Evolutionary conservation across 2,113 vertebrate species (phyloP).

Genomic region (Monopterus albus): DNA sequence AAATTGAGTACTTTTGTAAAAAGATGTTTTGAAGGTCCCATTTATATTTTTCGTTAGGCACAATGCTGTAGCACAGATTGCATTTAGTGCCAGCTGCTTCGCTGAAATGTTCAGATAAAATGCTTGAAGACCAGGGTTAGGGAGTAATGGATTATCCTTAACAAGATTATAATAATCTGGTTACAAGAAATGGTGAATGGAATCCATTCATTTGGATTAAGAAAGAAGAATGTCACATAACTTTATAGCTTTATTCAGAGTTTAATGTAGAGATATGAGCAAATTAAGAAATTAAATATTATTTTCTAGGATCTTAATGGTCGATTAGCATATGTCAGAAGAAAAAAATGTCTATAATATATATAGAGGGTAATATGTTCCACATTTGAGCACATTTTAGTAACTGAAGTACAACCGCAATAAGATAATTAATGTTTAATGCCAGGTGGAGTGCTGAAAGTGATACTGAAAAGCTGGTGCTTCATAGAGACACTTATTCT

Average conservation of each 20-base stretch:
- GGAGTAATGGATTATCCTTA: conserved; percentile 66
- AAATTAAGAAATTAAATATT: conserved; percentile 13
- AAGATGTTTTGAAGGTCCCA: conserved; percentile 45
- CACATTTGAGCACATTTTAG: neutral
- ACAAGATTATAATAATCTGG: conserved; percentile 74
- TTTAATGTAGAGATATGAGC: conserved; percentile 8
- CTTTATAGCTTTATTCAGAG: conserved; percentile 11
- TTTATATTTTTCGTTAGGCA: conserved; percentile 54
- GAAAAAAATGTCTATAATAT: conserved; percentile 6
- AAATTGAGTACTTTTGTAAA: conserved; percentile 61
- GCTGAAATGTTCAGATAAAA: conserved; percentile 34
- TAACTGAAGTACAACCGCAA: conserved; percentile 20
- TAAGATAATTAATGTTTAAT: conserved; percentile 8
- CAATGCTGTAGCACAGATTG: conserved; percentile 48
- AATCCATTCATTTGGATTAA: conserved; percentile 68
- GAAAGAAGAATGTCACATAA: conserved; percentile 42
- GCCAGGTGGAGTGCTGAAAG: too few relatives aligned
- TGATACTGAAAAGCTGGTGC: neutral
- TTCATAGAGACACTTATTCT: too few relatives aligned
- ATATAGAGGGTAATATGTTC: neutral
- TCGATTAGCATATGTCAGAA: conserved; percentile 29
- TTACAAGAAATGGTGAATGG: conserved; percentile 58
- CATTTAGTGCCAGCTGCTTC: conserved; percentile 42
- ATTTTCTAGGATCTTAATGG: conserved; percentile 13
- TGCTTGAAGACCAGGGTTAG: conserved; percentile 52